A percentile compares a stretch with the other conserved stretches of the same genome.
These are phyloP conservation scores for Chrysopa pallens DNA, from an alignment of 1,140 invertebrate genomes.

Conservation along the genomic window DNA sequence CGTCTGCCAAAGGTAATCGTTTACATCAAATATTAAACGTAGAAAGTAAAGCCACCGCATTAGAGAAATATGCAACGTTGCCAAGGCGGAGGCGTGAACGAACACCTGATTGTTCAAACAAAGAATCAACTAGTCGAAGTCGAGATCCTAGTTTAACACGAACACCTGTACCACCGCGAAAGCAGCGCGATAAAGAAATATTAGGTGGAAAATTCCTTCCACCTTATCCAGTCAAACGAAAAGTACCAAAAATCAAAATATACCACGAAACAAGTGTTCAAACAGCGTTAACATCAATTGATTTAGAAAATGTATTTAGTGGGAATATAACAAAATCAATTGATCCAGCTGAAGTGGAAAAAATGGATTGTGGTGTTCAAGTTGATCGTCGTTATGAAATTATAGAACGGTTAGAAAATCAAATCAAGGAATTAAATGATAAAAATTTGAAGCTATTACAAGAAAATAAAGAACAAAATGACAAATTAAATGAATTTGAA, in stretches of 20 bases:
- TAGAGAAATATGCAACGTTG: slow-evolving; percentile 56
- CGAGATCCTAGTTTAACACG: slow-evolving; percentile 21
- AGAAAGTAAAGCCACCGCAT: slow-evolving; percentile 27
- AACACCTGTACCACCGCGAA: slow-evolving; percentile 16
- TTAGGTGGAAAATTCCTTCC: slow-evolving; percentile 28
- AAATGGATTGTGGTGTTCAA: slow-evolving; percentile 33
- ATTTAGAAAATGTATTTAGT: slow-evolving; percentile 47
- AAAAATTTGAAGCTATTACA: slow-evolving; percentile 16
- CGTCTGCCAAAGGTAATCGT: slow-evolving; percentile 5
- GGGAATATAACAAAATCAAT: slow-evolving; percentile 29
- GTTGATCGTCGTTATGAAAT: slow-evolving; percentile 43
- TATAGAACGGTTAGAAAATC: slow-evolving; percentile 33
- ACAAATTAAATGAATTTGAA: slow-evolving; percentile 27
- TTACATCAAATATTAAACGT: slow-evolving; percentile 7
- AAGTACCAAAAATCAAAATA: slow-evolving; percentile 37
- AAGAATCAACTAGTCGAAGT: slow-evolving; percentile 20
- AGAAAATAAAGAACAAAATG: slow-evolving; percentile 22
- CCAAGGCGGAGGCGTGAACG: slow-evolving; percentile 45
- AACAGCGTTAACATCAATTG: slow-evolving; percentile 47
- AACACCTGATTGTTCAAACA: slow-evolving; percentile 21
- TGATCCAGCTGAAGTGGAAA: slow-evolving; percentile 17
- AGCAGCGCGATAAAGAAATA: slow-evolving; percentile 21
- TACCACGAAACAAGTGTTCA: slow-evolving; percentile 60
- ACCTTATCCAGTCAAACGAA: slow-evolving; percentile 29
- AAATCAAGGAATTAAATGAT: slow-evolving; percentile 27